A percentile compares a stretch with the other conserved stretches of the same genome.
These are phyloP conservation scores for Clepsis dumicolana DNA, from an alignment of 2,888 invertebrate genomes.

Conservation along the genomic window DNA sequence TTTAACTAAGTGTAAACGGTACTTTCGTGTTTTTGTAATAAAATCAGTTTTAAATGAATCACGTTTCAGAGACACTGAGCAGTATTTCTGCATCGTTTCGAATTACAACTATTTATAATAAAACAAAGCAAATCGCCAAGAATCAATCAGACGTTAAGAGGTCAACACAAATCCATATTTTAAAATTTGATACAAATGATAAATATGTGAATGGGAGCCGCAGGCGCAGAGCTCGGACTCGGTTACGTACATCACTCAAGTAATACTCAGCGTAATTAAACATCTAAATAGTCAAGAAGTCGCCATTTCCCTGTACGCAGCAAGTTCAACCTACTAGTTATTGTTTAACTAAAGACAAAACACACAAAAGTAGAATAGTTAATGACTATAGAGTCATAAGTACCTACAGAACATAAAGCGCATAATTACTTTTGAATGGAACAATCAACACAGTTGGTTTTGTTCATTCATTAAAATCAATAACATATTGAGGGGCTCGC, in stretches of 20 bases:
- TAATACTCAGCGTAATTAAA: constrained; percentile 41
- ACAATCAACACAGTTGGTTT: constrained; percentile 59
- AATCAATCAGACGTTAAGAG: constrained; percentile 12
- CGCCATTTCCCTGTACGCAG: constrained; percentile 26
- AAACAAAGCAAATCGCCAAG: constrained; percentile 6
- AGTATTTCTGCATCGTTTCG: constrained; percentile 26
- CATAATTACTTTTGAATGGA: constrained; percentile 53
- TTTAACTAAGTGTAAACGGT: constrained; percentile 9
- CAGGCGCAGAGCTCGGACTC: background rate
- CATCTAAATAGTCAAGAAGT: background rate
- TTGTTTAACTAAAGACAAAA: constrained; percentile 36
- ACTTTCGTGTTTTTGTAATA: constrained; percentile 19
- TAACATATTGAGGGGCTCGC: constrained; percentile 28
- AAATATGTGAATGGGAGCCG: constrained; percentile 15
- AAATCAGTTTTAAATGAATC: constrained; percentile 6
- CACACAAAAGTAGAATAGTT: constrained; percentile 44
- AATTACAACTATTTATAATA: constrained; percentile 4
- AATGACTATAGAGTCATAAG: constrained; percentile 38
- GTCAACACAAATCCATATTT: background rate
- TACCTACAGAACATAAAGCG: constrained; percentile 51
- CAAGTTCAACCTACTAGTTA: constrained; percentile 38
- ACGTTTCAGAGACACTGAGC: constrained; percentile 33
- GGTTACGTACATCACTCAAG: constrained; percentile 33
- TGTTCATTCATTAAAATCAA: constrained; percentile 46
- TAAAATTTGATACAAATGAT: constrained; percentile 29